phyloP scores from a whole-genome alignment of 2,113 vertebrate genomes.

The Ia io region DNA sequence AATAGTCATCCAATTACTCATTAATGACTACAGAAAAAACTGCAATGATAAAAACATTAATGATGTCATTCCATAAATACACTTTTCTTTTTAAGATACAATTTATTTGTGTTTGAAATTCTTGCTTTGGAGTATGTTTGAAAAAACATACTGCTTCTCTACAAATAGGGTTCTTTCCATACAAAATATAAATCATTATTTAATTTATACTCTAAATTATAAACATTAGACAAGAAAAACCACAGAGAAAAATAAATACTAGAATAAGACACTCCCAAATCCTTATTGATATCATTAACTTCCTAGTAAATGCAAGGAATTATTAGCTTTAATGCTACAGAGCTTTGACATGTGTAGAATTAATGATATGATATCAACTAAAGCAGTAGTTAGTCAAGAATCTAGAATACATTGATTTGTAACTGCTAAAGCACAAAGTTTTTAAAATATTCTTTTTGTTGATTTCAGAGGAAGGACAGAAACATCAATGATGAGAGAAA shows the following conservation, averaged over 20 bases:
- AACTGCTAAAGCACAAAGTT: not conserved
- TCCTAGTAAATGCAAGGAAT: conserved; percentile 32
- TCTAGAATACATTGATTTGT: not conserved
- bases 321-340: conserved; percentile 27
- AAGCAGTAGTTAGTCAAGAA: not conserved
- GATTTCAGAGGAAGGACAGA: too few relatives aligned
- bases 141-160: conserved; percentile 11
- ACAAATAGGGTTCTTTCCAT: not conserved
- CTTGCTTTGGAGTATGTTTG: not conserved
- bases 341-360: not conserved
- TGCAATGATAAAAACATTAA: not conserved
- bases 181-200: not conserved
- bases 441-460: too few relatives aligned
- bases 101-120: not conserved
- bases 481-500: too few relatives aligned
- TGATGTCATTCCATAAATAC: not conserved
- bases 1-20: not conserved
- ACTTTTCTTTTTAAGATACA: not conserved
- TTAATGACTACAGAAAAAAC: not conserved
- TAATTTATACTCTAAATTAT: conserved; percentile 8
- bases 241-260: conserved; percentile 11
- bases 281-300: conserved; percentile 14
- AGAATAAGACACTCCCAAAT: not conserved
- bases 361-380: not conserved
- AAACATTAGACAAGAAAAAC: conserved; percentile 38